Conservation (phyloP, 37 sponge, comb jelly and placozoan species). For the Ephydatia muelleri region DNA sequence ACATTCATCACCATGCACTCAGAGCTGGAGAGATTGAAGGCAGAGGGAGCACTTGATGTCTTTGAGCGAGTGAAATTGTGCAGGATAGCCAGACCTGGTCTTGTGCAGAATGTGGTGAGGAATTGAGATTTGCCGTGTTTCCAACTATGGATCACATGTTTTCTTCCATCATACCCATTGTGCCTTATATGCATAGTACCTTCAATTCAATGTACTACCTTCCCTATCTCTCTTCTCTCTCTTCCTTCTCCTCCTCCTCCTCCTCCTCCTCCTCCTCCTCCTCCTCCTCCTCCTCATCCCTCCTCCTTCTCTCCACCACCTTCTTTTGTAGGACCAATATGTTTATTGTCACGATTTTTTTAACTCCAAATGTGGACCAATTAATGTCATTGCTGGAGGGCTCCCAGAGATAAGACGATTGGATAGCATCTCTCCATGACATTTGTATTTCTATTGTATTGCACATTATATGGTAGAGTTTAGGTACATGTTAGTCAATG, state of each 20-base stretch:
- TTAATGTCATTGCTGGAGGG: slow-evolving; percentile 25
- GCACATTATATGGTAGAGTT: no score
- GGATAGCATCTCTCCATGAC: no score
- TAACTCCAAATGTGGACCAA: slow-evolving; percentile 44
- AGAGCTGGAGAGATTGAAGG: slow-evolving; percentile 68
- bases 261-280: not conserved
- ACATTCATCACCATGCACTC: slow-evolving; percentile 46
- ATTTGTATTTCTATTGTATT: no score
- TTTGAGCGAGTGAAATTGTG: slow-evolving; percentile 61
- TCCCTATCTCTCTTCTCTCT: not conserved
- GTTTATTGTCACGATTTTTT: slow-evolving; percentile 44
- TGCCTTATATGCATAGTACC: not conserved
- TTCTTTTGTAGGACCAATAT: not conserved
- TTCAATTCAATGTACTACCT: not conserved
- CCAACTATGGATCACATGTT: not conserved
- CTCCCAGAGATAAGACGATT: no score
- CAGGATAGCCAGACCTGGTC: slow-evolving; percentile 42
- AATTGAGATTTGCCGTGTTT: not conserved
- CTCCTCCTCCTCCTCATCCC: not conserved
- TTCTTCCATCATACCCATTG: not conserved
- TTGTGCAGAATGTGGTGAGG: slow-evolving; percentile 62
- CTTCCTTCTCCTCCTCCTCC: no score
- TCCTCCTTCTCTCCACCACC: not conserved
- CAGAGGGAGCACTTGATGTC: slow-evolving; percentile 68
- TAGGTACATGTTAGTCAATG: no score